Conservation (phyloP, 2,113 vertebrate species). For the Chunga burmeisteri region DNA sequence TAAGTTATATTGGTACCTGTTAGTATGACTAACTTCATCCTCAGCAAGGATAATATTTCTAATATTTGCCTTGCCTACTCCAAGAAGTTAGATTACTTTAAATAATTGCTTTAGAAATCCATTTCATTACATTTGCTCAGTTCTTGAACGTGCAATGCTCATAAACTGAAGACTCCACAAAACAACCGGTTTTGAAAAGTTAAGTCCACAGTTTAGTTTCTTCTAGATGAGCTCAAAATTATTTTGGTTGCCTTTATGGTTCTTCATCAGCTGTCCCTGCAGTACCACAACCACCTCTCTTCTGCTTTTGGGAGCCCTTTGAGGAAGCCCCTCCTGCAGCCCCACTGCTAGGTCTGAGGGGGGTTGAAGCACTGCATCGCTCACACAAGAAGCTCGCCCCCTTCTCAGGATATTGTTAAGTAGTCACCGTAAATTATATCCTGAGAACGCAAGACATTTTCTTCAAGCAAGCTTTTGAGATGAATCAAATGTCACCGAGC, state of each 20-base stretch:
- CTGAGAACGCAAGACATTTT: not conserved
- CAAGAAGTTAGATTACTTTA: not conserved
- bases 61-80: not conserved
- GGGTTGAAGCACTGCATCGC: accelerated
- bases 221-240: not conserved
- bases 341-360: not conserved
- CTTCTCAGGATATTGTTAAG: not conserved
- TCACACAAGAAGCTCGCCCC: not conserved
- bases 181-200: not conserved
- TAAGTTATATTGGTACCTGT: not conserved
- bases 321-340: not conserved
- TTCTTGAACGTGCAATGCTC: accelerated
- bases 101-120: not conserved
- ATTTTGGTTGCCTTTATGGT: accelerated
- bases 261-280: not conserved
- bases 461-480: not conserved
- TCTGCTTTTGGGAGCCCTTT: not conserved
- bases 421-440: not conserved
- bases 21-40: not conserved
- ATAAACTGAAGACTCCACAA: not conserved
- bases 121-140: not conserved
- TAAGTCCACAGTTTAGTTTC: not conserved
- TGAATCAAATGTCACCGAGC: not conserved
- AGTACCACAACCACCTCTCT: not conserved
- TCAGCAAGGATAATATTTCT: not conserved